A percentile compares a stretch with the other conserved stretches of the same genome.
phyloP scores from a whole-genome alignment of 2,797 vertebrate genomes.

The Ambastaia sidthimunki region DNA sequence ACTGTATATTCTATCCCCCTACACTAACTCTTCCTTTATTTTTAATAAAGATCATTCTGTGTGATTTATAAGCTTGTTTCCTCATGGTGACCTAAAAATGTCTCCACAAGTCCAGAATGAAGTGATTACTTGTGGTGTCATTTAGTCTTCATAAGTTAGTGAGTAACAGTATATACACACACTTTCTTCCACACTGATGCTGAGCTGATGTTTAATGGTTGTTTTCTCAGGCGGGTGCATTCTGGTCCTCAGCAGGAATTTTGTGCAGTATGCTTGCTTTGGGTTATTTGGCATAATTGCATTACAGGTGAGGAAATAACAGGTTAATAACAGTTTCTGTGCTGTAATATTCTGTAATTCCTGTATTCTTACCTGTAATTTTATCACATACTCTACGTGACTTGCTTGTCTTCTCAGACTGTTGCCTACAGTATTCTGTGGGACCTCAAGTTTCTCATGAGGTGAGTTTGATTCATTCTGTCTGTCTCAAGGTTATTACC shows the following conservation, averaged over 20 bases:
- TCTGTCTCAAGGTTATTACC: not conserved
- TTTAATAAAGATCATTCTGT: no score
- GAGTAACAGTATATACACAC: no score
- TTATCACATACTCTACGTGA: not conserved
- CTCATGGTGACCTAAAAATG: no score
- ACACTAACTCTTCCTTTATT: no score
- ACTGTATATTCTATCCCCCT: no score
- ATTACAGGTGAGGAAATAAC: conserved; percentile 85
- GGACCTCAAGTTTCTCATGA: conserved; percentile 99
- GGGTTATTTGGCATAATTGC: conserved; percentile 97
- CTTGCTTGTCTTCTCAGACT: conserved; percentile 78
- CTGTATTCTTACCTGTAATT: not conserved
- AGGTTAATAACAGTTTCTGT: not conserved
- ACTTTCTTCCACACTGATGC: no score
- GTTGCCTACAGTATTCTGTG: conserved; percentile 98
- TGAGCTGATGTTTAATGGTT: not conserved
- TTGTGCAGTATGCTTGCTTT: conserved; percentile 97
- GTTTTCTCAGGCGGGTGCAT: conserved; percentile 88
- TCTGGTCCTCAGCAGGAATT: conserved; percentile 96
- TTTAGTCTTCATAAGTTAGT: no score
- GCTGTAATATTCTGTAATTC: conserved; percentile 24
- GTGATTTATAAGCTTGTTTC: no score
- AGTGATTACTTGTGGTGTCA: no score
- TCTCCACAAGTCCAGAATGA: no score
- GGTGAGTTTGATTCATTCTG: conserved; percentile 75